These are phyloP conservation scores for Hymenochirus boettgeri DNA, from an alignment of 2,113 vertebrate genomes.

Conservation along the genomic window DNA sequence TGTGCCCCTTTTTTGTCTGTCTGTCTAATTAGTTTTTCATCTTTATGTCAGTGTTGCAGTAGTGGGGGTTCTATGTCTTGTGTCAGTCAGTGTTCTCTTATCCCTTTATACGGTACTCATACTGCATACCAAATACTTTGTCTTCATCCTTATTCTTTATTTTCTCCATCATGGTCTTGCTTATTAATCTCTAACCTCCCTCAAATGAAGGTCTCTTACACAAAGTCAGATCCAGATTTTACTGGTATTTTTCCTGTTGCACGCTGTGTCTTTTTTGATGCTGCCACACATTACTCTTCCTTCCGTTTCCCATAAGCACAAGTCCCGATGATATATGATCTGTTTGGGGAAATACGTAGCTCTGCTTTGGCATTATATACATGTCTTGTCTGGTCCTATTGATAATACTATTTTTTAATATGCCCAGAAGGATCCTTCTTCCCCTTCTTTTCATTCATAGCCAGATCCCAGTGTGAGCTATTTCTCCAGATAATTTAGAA, in stretches of 20 bases:
- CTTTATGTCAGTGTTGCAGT: no score
- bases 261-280: conserved; percentile 30
- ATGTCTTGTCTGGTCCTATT: conserved; percentile 39
- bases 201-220: conserved; percentile 9
- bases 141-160: background rate
- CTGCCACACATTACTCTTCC: conserved; percentile 35
- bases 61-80: no score
- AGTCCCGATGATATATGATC: conserved; percentile 39
- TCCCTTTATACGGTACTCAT: background rate
- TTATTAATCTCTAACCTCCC: conserved; percentile 19
- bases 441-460: conserved; percentile 34
- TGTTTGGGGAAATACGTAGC: conserved; percentile 35
- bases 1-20: no score
- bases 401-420: conserved; percentile 41
- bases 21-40: no score
- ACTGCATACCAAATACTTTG: background rate
- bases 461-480: conserved; percentile 29
- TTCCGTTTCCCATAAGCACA: conserved; percentile 28
- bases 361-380: conserved; percentile 40
- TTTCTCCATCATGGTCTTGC: conserved; percentile 3
- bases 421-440: conserved; percentile 36
- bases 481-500: conserved; percentile 38
- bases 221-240: conserved; percentile 29
- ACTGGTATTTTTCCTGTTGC: conserved; percentile 30
- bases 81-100: no score